Base-by-base conservation (phyloP, 1,140 invertebrate genomes). In the Macrobrachium nipponense region DNA sequence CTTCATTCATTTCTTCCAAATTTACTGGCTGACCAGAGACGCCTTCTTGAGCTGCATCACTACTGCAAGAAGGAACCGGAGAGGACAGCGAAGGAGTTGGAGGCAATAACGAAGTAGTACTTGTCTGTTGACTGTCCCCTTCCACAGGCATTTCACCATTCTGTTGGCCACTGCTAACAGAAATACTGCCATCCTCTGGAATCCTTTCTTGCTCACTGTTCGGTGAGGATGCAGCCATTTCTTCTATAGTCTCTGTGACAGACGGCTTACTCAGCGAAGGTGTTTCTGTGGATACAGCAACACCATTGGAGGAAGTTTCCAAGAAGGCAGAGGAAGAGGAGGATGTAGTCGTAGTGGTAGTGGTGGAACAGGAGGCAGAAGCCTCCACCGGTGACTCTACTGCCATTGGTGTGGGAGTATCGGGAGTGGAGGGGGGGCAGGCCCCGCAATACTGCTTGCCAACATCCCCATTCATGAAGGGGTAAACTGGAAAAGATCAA, bases 381-480 rank as follows among this genome's bases (percentile, higher is more conserved):
- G 68, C 61, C 60, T 75, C 75, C 76, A 75, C 36, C 11, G 76
- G 81, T 80, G 80, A 82, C 59, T 86, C 87, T 86, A 87, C 87
- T 77, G 80, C 77, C 77, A 80, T 73, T 58, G 64, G 68, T 44
- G 18, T 68, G 43, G 68, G 58, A 72, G 76, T 79, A 59, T 86
- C 83, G 20, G 84, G 68, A 51, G 84, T 73, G 27, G 77, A 68
- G 86, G 80, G 86, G 58, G 61, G 79, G 1, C 44, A 15, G 72
- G 73, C 88, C 93, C 93, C 94, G 92, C 93, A 92, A 92, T 93
- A 93, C 92, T 94, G 92, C 92, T 94, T 94, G 91, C 93, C 93
- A 92, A 94, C 93, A 93, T 95, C 94, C 93, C 94, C 94, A 95
- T 95, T 95, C 94, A 95, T 95, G 93, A 94, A 95, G 93, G 93